Evolutionary conservation across 2,113 vertebrate species (phyloP).

Genomic region (Cyanistes caeruleus): DNA sequence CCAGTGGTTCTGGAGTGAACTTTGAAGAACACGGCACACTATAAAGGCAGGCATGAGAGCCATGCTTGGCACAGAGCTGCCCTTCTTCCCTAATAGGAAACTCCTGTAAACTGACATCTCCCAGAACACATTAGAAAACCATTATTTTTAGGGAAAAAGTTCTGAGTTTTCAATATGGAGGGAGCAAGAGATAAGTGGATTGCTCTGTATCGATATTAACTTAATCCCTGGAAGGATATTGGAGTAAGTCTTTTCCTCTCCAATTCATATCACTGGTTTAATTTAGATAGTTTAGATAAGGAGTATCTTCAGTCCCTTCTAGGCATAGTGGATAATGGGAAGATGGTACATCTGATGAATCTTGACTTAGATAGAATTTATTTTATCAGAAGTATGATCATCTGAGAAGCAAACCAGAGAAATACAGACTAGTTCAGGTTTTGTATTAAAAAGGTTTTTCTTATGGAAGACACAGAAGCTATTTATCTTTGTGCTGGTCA

Average conservation of each 20-base stretch:
- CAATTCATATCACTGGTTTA: background rate
- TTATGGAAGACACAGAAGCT: background rate
- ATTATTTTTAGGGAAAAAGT: background rate
- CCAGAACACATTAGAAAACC: background rate
- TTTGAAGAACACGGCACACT: background rate
- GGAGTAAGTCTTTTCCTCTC: background rate
- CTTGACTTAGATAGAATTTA: background rate
- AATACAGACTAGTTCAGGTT: background rate
- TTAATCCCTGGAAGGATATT: background rate
- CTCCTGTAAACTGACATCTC: background rate
- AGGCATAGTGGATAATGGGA: background rate
- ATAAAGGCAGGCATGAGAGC: background rate
- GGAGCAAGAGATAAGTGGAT: background rate
- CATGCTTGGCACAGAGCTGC: background rate
- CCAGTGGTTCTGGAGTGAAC: background rate
- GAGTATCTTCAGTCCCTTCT: background rate
- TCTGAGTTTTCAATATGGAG: background rate
- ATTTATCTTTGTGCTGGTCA: background rate
- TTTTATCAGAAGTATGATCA: background rate
- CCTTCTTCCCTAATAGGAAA: background rate
- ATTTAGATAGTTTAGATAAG: background rate
- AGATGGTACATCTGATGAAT: background rate
- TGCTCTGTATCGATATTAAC: accelerated
- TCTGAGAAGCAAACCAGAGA: background rate
- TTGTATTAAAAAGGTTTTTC: background rate